phyloP scores from a whole-genome alignment of 23 tunicate genomes.

The Styela plicata region DNA sequence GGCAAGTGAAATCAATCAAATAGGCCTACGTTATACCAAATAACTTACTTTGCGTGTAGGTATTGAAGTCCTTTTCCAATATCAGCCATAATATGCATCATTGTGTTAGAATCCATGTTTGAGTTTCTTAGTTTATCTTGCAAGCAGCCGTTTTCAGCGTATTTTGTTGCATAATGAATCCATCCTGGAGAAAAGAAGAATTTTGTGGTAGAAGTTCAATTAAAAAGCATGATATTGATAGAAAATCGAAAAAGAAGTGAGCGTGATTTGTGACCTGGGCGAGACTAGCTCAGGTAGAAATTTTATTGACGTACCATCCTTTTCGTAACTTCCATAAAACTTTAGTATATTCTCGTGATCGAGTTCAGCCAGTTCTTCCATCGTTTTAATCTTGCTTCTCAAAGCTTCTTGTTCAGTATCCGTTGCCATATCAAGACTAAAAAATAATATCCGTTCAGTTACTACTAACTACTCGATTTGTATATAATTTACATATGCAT shows the following conservation, averaged over 20 bases:
- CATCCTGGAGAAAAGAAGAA: constrained; percentile 22
- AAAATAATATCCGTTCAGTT: background rate
- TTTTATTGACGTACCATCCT: constrained; percentile 46
- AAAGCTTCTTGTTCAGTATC: constrained; percentile 23
- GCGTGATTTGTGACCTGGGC: too few relatives aligned
- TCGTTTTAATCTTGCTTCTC: constrained; percentile 35
- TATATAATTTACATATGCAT: too few relatives aligned
- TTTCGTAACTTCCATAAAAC: constrained; percentile 50
- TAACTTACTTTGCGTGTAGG: constrained; percentile 70
- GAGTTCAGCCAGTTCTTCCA: constrained; percentile 49
- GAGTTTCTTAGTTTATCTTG: constrained; percentile 15
- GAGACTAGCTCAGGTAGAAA: too few relatives aligned
- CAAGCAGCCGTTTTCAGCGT: constrained; percentile 48
- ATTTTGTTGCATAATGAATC: constrained; percentile 43
- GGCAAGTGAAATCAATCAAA: too few relatives aligned
- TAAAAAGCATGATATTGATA: too few relatives aligned
- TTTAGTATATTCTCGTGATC: constrained; percentile 63
- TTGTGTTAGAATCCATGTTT: constrained; percentile 24
- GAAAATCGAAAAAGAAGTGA: too few relatives aligned
- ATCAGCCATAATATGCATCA: constrained; percentile 54
- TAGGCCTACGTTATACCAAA: too few relatives aligned
- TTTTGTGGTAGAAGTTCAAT: background rate
- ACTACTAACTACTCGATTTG: background rate
- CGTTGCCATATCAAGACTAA: constrained; percentile 23
- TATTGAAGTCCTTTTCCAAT: constrained; percentile 70